Evolutionary conservation across 2,888 invertebrate species (phyloP).

Genomic region (Disparrhopalites patrizii): DNA sequence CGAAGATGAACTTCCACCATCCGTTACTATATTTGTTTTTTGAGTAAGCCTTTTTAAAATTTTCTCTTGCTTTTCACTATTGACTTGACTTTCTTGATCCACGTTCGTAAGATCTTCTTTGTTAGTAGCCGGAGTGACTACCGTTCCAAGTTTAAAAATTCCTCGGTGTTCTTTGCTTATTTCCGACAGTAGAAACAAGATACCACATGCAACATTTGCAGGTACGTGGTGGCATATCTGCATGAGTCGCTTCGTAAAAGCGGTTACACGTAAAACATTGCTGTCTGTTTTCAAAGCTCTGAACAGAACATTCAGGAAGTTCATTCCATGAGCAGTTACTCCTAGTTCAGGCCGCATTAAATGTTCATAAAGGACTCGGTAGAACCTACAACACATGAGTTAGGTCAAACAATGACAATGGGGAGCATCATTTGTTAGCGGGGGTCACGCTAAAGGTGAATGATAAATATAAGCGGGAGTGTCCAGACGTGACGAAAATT

Average conservation of each 20-base stretch:
- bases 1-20: no score
- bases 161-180: conserved; percentile 37
- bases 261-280: conserved; percentile 65
- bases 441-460: no score
- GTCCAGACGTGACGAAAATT: no score
- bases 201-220: conserved; percentile 75
- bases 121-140: background rate
- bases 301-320: conserved; percentile 77
- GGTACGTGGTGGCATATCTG: conserved; percentile 68
- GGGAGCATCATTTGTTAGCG: background rate
- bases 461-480: no score
- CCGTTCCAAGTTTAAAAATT: conserved; percentile 32
- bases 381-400: conserved; percentile 60
- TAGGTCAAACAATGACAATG: background rate
- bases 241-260: conserved; percentile 80
- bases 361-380: conserved; percentile 83
- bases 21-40: conserved; percentile 43
- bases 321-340: conserved; percentile 65
- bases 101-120: conserved; percentile 31
- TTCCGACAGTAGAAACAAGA: conserved; percentile 74
- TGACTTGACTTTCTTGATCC: conserved; percentile 22
- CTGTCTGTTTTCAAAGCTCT: conserved; percentile 77
- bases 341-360: conserved; percentile 70
- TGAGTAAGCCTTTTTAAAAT: conserved; percentile 52
- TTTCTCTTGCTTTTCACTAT: conserved; percentile 8